Conservation (phyloP, 2,113 vertebrate genomes). For the Spermophilus dauricus region DNA sequence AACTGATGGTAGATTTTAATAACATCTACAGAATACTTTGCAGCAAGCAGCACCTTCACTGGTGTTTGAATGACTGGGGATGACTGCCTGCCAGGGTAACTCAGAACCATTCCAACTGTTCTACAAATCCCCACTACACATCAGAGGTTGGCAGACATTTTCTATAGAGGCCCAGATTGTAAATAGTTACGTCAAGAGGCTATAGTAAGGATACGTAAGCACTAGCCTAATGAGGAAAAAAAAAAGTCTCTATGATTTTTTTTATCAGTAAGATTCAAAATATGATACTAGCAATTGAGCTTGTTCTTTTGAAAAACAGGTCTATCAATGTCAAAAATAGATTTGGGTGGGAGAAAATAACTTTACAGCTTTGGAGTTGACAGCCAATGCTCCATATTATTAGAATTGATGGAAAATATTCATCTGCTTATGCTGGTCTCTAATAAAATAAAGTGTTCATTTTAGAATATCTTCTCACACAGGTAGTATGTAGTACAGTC, state of each 20-base stretch:
- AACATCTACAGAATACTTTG: neutral
- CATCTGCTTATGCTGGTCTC: neutral
- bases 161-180: neutral
- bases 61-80: neutral
- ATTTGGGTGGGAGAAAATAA: neutral
- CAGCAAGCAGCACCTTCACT: neutral
- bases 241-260: neutral
- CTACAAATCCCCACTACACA: neutral
- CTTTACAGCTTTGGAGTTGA: neutral
- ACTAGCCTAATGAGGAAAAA: neutral
- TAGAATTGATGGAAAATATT: neutral
- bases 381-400: neutral
- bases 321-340: neutral
- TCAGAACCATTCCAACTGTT: neutral
- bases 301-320: neutral
- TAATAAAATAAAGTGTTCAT: neutral
- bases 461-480: neutral
- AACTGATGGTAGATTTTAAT: neutral
- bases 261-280: conserved; percentile 34
- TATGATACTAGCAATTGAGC: neutral
- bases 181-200: neutral
- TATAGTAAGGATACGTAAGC: neutral
- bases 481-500: neutral
- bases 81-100: neutral
- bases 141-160: neutral